These are phyloP conservation scores for Mustelus asterias DNA, from an alignment of 2,113 vertebrate species.

Conservation along the genomic window DNA sequence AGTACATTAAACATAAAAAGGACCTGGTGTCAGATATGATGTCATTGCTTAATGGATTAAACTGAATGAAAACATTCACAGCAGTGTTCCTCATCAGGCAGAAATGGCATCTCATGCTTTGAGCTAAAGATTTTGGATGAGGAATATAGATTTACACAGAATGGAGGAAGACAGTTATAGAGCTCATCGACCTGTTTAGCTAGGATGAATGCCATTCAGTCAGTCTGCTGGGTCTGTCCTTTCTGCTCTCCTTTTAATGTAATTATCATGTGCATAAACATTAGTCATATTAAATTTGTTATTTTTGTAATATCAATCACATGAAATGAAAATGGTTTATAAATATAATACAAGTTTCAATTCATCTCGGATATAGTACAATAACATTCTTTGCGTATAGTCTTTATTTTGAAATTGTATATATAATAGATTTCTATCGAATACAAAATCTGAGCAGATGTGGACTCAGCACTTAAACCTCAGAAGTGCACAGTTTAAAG, in stretches of 20 bases:
- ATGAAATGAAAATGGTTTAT: neutral
- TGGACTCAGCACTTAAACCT: neutral
- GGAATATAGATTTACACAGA: neutral
- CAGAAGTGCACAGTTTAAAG: neutral
- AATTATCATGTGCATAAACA: neutral
- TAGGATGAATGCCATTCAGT: neutral
- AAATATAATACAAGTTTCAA: neutral
- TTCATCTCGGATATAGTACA: conserved; percentile 5
- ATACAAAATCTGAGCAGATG: conserved; percentile 1
- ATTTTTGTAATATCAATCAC: conserved; percentile 22
- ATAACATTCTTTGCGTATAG: neutral
- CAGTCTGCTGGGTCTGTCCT: neutral
- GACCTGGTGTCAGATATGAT: neutral
- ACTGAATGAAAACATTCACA: neutral
- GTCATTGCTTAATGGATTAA: neutral
- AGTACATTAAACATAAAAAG: neutral
- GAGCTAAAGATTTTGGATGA: neutral
- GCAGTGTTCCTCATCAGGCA: neutral
- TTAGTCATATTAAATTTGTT: conserved; percentile 3
- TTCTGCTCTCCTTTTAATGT: conserved; percentile 7
- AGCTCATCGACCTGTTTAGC: neutral
- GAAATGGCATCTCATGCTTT: neutral
- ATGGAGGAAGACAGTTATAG: neutral
- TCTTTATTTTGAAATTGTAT: conserved; percentile 25
- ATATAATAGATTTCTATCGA: neutral